Conservation (phyloP, 2,113 vertebrate species). For the Marmota monax region DNA sequence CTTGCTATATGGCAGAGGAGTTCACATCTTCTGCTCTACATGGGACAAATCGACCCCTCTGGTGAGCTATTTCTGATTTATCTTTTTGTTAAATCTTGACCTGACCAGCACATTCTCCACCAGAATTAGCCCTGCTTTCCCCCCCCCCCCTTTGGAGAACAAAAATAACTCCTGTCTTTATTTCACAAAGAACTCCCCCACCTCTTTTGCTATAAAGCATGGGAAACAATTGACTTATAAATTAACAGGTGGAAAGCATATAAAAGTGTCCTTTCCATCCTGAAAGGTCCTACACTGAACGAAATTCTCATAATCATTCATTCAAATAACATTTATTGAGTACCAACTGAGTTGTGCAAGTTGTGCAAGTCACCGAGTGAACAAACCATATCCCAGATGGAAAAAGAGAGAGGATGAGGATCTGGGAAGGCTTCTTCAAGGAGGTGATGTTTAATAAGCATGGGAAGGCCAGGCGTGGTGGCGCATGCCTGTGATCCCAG, state of each 20-base stretch:
- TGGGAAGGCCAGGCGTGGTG: no score
- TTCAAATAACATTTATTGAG: background rate
- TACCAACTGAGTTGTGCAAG: background rate
- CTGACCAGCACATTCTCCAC: background rate
- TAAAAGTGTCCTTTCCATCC: background rate
- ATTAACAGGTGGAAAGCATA: background rate
- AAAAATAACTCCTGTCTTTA: constrained; percentile 55
- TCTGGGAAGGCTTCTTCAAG: constrained; percentile 10
- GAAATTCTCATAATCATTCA: background rate
- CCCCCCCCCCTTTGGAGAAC: background rate
- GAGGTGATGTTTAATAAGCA: background rate
- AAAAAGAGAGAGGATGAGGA: background rate
- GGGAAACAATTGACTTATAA: background rate
- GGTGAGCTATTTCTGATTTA: background rate
- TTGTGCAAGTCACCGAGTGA: background rate
- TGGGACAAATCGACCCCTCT: background rate
- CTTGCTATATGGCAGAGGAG: background rate
- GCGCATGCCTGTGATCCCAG: no score
- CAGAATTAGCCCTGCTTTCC: background rate
- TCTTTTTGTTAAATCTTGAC: constrained; percentile 23
- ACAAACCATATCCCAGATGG: background rate
- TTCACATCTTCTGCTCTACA: background rate
- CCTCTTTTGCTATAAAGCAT: background rate
- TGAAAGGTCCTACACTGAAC: background rate
- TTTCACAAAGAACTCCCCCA: constrained; percentile 30